Conservation (phyloP, 2,888 invertebrate genomes). For the Eupithecia subumbrata region DNA sequence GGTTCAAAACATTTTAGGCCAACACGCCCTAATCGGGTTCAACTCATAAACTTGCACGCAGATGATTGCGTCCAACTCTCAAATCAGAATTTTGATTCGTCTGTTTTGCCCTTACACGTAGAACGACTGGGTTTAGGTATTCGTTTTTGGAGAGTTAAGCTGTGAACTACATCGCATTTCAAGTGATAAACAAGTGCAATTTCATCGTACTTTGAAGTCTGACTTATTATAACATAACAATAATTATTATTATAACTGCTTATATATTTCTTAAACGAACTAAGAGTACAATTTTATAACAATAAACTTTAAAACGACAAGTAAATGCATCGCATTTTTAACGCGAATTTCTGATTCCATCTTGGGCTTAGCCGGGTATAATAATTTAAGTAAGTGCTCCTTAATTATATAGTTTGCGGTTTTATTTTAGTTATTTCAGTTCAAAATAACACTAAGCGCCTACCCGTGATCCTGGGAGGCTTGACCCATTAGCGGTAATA, state of each 20-base stretch:
- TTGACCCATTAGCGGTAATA: neutral
- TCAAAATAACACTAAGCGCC: neutral
- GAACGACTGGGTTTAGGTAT: too few relatives aligned
- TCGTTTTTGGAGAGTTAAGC: too few relatives aligned
- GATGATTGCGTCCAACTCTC: neutral
- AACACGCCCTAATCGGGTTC: neutral
- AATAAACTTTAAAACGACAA: conserved; percentile 16
- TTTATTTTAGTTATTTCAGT: neutral
- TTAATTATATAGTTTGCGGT: neutral
- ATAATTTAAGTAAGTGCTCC: neutral
- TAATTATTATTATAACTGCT: neutral
- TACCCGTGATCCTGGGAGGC: neutral
- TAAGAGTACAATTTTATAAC: conserved; percentile 7
- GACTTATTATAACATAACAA: conserved; percentile 1
- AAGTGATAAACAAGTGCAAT: neutral
- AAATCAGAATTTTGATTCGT: neutral
- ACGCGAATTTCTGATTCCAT: neutral
- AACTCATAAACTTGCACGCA: neutral
- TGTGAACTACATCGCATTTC: neutral
- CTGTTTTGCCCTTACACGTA: too few relatives aligned
- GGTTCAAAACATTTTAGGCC: neutral
- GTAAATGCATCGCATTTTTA: conserved; percentile 30
- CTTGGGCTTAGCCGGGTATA: neutral
- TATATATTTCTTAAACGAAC: conserved; percentile 17
- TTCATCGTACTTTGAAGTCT: neutral